phyloP scores from a whole-genome alignment of 1,140 invertebrate genomes.

The Philopotamus ludificatus region DNA sequence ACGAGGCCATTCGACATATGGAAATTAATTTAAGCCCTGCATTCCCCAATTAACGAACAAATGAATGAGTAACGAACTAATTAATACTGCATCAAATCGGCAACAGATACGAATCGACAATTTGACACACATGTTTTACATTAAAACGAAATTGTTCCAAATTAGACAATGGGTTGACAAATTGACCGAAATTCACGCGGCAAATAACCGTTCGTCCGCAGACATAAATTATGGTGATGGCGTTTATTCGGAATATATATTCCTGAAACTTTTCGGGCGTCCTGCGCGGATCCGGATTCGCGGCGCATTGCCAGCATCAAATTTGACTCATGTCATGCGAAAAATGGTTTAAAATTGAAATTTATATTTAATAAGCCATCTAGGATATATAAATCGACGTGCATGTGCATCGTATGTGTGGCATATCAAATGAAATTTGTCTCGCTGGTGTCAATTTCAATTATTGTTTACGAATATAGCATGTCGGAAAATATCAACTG shows the following conservation, averaged over 20 bases:
- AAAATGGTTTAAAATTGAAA: constrained; percentile 32
- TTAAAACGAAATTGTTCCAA: constrained; percentile 9
- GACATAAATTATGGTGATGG: too few relatives aligned
- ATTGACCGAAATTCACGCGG: too few relatives aligned
- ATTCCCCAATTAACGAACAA: constrained; percentile 9
- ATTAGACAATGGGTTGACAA: constrained; percentile 9
- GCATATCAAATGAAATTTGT: too few relatives aligned
- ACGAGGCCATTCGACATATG: background rate
- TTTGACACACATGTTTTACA: constrained; percentile 5
- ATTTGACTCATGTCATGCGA: too few relatives aligned
- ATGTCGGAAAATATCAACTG: too few relatives aligned
- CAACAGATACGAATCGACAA: constrained; percentile 15
- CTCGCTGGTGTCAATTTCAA: background rate
- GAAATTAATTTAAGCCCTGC: constrained; percentile 9
- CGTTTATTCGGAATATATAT: too few relatives aligned
- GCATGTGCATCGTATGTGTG: too few relatives aligned
- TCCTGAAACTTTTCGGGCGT: too few relatives aligned
- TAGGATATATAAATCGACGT: constrained; percentile 1
- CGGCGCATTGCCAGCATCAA: too few relatives aligned
- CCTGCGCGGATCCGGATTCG: too few relatives aligned
- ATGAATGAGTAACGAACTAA: constrained; percentile 25
- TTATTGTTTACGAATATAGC: background rate
- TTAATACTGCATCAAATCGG: constrained; percentile 13
- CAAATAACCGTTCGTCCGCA: too few relatives aligned
- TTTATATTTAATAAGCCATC: constrained; percentile 32